A percentile compares a stretch with the other conserved stretches of the same genome.
phyloP scores from a whole-genome alignment of 2,797 vertebrate species.

The Lacerta viridis region DNA sequence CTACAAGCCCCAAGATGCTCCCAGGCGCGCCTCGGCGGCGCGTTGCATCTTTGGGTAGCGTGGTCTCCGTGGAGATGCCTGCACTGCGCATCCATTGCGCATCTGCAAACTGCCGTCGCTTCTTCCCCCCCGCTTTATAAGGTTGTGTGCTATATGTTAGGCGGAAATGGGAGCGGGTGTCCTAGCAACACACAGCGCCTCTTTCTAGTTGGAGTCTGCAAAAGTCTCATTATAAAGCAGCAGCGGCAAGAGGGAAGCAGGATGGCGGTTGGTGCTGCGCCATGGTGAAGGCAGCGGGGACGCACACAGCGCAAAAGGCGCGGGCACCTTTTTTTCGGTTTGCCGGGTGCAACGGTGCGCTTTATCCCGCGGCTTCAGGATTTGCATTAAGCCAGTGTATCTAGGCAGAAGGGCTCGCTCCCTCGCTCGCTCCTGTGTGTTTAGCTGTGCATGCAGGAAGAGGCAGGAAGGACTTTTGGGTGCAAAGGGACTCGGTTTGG shows the following conservation, averaged over 20 bases:
- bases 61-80: slow-evolving; percentile 33
- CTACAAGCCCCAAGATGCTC: slow-evolving; percentile 48
- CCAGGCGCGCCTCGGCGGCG: accelerated
- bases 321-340: background rate
- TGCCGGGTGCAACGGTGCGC: background rate
- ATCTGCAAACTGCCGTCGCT: background rate
- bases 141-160: background rate
- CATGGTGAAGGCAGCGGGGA: background rate
- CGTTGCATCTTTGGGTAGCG: slow-evolving; percentile 57
- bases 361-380: background rate
- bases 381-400: background rate
- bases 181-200: slow-evolving; percentile 66
- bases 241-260: background rate
- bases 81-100: background rate
- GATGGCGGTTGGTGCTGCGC: background rate
- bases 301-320: background rate
- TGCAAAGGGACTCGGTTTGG: too few species aligned
- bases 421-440: background rate
- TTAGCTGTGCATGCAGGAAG: background rate
- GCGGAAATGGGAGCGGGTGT: slow-evolving; percentile 19
- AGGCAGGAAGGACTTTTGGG: background rate
- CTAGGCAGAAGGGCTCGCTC: background rate
- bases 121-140: background rate
- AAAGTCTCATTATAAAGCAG: background rate
- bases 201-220: background rate